Conservation (phyloP, 2,113 vertebrate genomes). For the Apodemus speciosus region DNA sequence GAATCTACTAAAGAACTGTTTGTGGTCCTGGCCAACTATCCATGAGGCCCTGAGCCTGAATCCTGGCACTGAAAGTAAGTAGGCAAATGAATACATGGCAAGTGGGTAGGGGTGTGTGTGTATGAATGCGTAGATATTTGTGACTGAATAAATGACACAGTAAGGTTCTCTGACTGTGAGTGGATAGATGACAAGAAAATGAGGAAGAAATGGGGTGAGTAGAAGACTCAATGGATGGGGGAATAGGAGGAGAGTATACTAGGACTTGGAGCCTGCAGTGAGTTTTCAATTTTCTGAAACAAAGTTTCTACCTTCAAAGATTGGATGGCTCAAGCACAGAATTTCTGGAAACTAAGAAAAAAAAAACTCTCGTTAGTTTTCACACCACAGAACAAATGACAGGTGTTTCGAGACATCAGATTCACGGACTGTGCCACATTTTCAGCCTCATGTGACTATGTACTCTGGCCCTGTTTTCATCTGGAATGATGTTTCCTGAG, state of each 20-base stretch:
- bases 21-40: background rate
- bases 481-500: background rate
- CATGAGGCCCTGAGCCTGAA: background rate
- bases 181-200: background rate
- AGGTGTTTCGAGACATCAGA: background rate
- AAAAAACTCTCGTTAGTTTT: background rate
- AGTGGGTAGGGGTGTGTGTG: background rate
- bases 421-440: background rate
- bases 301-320: background rate
- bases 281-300: conserved; percentile 23
- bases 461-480: background rate
- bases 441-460: background rate
- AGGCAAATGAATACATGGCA: background rate
- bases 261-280: background rate
- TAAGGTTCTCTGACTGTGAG: background rate
- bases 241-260: background rate
- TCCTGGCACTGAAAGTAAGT: background rate
- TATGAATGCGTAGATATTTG: background rate
- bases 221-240: background rate
- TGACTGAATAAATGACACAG: background rate
- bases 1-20: background rate
- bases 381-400: background rate
- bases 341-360: background rate
- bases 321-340: background rate
- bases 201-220: background rate